A percentile compares a stretch with the other conserved stretches of the same genome.
phyloP scores from a whole-genome alignment of 2,888 invertebrate genomes.

The Drosophila merina region DNA sequence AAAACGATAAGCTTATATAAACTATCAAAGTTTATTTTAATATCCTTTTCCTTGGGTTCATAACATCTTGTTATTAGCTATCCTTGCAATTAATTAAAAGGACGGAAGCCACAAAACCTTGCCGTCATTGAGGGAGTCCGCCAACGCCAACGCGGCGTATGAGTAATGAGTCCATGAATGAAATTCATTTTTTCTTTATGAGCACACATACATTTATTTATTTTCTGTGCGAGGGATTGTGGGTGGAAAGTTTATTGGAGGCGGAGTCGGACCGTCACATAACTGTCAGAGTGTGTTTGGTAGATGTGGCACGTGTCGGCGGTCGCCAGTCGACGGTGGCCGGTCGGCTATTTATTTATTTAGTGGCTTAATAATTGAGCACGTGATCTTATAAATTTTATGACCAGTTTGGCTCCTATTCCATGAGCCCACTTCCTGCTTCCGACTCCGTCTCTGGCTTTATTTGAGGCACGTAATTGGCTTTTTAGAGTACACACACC shows the following conservation, averaged over 20 bases:
- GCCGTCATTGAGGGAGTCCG: slow-evolving; percentile 34
- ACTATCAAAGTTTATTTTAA: slow-evolving; percentile 24
- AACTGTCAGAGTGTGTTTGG: slow-evolving; percentile 34
- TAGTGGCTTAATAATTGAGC: slow-evolving; percentile 79
- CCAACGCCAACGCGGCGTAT: slow-evolving; percentile 58
- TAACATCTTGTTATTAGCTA: slow-evolving; percentile 40
- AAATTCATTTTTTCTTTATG: slow-evolving; percentile 28
- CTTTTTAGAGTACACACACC: slow-evolving; percentile 71
- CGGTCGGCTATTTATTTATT: slow-evolving; percentile 72
- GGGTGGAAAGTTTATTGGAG: slow-evolving; percentile 32
- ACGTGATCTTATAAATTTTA: slow-evolving; percentile 77
- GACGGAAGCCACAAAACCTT: slow-evolving; percentile 56
- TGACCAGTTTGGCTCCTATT: slow-evolving; percentile 33
- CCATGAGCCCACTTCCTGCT: slow-evolving; percentile 5
- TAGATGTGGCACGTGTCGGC: slow-evolving; percentile 63
- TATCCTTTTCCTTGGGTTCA: slow-evolving; percentile 18
- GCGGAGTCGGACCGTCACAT: slow-evolving; percentile 19
- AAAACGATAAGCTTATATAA: slow-evolving; percentile 21
- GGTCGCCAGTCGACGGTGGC: slow-evolving; percentile 18
- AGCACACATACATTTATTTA: slow-evolving; percentile 22
- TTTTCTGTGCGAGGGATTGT: slow-evolving; percentile 16
- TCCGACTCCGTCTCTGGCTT: slow-evolving; percentile 20
- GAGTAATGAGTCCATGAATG: slow-evolving; percentile 65
- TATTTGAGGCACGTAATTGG: slow-evolving; percentile 76
- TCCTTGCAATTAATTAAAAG: slow-evolving; percentile 69